Percentiles rank a stretch among this genome's conserved stretches.
These are phyloP conservation scores for Argentina silus DNA, from an alignment of 2,797 vertebrate species.

Conservation along the genomic window DNA sequence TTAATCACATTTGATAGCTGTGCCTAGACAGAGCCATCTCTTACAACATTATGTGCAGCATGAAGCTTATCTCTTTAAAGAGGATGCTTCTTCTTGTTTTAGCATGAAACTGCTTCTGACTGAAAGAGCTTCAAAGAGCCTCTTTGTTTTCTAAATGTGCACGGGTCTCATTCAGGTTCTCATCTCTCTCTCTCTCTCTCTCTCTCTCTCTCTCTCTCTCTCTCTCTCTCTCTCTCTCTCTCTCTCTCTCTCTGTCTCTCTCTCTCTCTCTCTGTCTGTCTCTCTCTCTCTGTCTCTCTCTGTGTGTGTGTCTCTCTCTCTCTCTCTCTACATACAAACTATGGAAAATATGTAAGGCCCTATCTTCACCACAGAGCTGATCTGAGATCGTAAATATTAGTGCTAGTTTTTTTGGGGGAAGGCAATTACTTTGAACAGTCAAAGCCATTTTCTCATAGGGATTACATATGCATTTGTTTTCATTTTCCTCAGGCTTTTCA, in stretches of 20 bases:
- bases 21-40: conserved; percentile 82
- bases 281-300: conserved; percentile 35
- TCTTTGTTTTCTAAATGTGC: conserved; percentile 83
- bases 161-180: conserved; percentile 82
- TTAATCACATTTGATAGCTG: conserved; percentile 82
- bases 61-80: conserved; percentile 83
- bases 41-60: conserved; percentile 77
- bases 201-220: conserved; percentile 46
- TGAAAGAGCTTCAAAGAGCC: conserved; percentile 83
- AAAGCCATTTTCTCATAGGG: conserved; percentile 65
- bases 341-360: conserved; percentile 47
- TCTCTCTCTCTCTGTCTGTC: conserved; percentile 20
- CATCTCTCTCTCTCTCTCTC: conserved; percentile 61
- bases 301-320: conserved; percentile 26
- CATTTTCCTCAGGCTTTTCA: conserved; percentile 65
- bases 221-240: conserved; percentile 10
- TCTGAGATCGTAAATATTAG: conserved; percentile 72
- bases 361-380: conserved; percentile 50
- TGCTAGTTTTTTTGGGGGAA: conserved; percentile 57
- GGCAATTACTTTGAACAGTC: conserved; percentile 71
- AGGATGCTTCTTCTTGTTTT: conserved; percentile 82
- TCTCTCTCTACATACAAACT: conserved; percentile 52
- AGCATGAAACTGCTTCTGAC: conserved; percentile 84
- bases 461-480: conserved; percentile 77
- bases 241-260: conserved; percentile 27